Evolutionary conservation across 2,888 invertebrate species (phyloP).

Genomic region (Hemistola chrysoprasaria): DNA sequence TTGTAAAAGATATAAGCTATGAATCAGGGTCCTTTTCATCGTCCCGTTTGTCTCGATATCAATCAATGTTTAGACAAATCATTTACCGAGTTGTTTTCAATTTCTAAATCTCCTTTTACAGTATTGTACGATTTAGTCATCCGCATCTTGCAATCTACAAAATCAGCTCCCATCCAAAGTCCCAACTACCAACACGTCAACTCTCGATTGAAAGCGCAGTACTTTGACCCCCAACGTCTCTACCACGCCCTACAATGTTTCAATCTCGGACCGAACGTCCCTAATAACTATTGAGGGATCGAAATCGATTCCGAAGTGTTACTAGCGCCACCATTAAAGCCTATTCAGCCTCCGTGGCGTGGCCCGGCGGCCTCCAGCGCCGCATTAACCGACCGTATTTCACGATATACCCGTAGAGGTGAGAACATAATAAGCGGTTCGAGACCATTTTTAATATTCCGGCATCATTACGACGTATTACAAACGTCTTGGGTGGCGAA

Average conservation of each 20-base stretch:
- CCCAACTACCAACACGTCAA: too few species aligned
- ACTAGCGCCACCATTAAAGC: conserved; percentile 62
- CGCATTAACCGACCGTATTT: conserved; percentile 77
- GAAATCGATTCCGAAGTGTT: conserved; percentile 22
- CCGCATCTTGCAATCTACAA: too few species aligned
- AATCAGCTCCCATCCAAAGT: too few species aligned
- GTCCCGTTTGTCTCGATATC: too few species aligned
- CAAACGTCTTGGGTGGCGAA: conserved; percentile 81
- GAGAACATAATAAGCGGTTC: conserved; percentile 81
- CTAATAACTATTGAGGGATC: conserved; percentile 26
- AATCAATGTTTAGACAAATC: too few species aligned
- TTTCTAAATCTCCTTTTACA: too few species aligned
- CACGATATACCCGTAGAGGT: conserved; percentile 75
- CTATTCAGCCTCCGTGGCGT: conserved; percentile 49
- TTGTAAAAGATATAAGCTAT: too few species aligned
- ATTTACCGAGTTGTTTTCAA: too few species aligned
- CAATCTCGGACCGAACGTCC: conserved; percentile 25
- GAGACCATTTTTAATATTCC: conserved; percentile 80
- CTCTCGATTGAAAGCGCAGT: too few species aligned
- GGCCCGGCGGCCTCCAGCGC: conserved; percentile 48
- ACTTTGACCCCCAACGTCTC: conserved; percentile 2
- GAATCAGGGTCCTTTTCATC: too few species aligned
- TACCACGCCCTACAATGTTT: conserved; percentile 16
- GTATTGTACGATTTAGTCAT: too few species aligned
- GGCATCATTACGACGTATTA: conserved; percentile 81